Evolutionary conservation across 2,113 vertebrate species (phyloP).

Genomic region (Tor tambroides): DNA sequence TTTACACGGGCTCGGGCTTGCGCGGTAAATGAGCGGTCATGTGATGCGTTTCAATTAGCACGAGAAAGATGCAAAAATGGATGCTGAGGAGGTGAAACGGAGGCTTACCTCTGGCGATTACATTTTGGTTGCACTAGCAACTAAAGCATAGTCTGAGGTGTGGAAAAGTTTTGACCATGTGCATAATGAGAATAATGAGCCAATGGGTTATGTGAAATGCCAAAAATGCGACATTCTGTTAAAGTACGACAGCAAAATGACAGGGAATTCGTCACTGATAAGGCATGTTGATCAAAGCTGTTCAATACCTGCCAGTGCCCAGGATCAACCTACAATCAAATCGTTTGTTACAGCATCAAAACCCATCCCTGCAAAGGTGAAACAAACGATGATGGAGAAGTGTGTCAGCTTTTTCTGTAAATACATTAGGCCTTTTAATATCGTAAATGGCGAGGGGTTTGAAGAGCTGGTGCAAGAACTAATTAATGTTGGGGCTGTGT

Average conservation of each 20-base stretch:
- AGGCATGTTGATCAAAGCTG: background rate
- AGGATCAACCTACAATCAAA: background rate
- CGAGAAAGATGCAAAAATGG: too few relatives aligned
- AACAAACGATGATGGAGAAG: background rate
- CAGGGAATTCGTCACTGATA: background rate
- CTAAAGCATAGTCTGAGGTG: background rate
- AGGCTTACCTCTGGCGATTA: background rate
- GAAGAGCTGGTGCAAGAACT: background rate
- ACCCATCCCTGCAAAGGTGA: background rate
- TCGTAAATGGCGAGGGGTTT: too few relatives aligned
- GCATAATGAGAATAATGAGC: background rate
- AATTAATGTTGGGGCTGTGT: background rate
- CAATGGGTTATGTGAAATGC: background rate
- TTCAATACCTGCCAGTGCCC: slow-evolving; percentile 8
- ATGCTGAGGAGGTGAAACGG: too few relatives aligned
- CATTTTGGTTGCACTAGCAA: background rate
- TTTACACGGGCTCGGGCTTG: too few relatives aligned
- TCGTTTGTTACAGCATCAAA: background rate
- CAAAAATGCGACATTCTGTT: background rate
- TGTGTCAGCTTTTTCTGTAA: background rate
- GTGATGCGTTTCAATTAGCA: background rate
- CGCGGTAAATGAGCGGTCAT: background rate
- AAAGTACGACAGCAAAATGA: background rate
- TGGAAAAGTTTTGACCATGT: too few relatives aligned
- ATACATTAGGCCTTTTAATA: background rate